A percentile compares a stretch with the other conserved stretches of the same genome.
Evolutionary conservation across 2,888 invertebrate genomes (phyloP).

Genomic region (Acleris laterana): DNA sequence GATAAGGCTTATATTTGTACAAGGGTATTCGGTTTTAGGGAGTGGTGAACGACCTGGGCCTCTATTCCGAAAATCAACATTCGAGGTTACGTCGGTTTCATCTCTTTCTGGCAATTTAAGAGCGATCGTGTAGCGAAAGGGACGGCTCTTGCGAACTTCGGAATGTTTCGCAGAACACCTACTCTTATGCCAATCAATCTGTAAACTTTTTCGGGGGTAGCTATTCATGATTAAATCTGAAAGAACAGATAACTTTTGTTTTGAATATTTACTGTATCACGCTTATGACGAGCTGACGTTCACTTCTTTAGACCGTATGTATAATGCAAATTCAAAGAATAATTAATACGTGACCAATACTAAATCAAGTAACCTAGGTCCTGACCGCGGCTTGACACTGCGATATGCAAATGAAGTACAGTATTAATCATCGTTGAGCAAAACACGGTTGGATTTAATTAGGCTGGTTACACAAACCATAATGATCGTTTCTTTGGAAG

Average conservation of each 20-base stretch:
- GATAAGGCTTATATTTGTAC: not conserved
- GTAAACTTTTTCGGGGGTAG: too few species aligned
- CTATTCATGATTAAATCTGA: too few species aligned
- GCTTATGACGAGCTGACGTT: too few species aligned
- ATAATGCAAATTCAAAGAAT: not conserved
- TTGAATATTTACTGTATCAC: too few species aligned
- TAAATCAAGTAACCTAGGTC: slow-evolving; percentile 3
- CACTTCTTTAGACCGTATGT: not conserved
- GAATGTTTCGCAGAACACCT: too few species aligned
- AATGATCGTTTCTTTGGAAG: too few species aligned
- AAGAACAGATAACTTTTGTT: too few species aligned
- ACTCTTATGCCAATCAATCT: too few species aligned
- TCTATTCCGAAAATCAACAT: not conserved
- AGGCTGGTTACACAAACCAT: not conserved
- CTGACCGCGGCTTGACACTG: not conserved
- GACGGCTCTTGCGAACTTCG: too few species aligned
- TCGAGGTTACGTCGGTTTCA: too few species aligned
- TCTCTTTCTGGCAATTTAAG: too few species aligned
- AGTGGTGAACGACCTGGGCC: slow-evolving; percentile 2
- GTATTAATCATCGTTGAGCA: not conserved
- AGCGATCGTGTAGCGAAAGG: too few species aligned
- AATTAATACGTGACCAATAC: not conserved
- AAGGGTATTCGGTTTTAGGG: not conserved
- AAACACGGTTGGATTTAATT: not conserved
- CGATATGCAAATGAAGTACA: not conserved